Conservation (phyloP, 2,113 vertebrate genomes). For the Laticauda laticaudata region DNA sequence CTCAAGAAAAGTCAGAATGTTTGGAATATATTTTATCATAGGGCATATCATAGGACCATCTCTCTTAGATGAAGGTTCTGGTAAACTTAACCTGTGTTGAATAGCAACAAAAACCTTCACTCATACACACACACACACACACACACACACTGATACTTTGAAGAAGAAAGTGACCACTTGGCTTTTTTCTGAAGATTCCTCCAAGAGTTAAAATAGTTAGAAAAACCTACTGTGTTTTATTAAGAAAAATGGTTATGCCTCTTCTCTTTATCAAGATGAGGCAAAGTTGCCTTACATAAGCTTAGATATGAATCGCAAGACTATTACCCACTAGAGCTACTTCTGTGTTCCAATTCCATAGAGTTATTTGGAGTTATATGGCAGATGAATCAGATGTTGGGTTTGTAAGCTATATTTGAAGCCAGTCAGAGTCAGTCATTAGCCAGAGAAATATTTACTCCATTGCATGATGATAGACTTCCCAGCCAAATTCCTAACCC, state of each 20-base stretch:
- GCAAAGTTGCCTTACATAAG: not conserved
- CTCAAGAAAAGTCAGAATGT: not conserved
- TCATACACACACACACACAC: not conserved
- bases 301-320: not conserved
- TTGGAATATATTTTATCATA: not conserved
- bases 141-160: not conserved
- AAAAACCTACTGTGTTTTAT: not conserved
- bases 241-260: not conserved
- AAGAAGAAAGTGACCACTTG: not conserved
- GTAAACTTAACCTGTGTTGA: not conserved
- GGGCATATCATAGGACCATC: not conserved
- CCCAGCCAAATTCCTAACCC: not conserved
- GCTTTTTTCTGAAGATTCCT: not conserved
- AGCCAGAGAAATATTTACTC: not conserved
- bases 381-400: not conserved
- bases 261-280: not conserved
- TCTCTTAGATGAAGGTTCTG: not conserved
- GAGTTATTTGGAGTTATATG: not conserved
- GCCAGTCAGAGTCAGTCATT: not conserved
- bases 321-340: not conserved
- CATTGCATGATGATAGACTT: not conserved
- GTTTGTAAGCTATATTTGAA: not conserved
- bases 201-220: not conserved
- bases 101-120: not conserved
- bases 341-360: not conserved